Percentiles rank a stretch among this genome's conserved stretches.
Evolutionary conservation across 2,113 vertebrate genomes (phyloP).

Genomic region (Chunga burmeisteri): DNA sequence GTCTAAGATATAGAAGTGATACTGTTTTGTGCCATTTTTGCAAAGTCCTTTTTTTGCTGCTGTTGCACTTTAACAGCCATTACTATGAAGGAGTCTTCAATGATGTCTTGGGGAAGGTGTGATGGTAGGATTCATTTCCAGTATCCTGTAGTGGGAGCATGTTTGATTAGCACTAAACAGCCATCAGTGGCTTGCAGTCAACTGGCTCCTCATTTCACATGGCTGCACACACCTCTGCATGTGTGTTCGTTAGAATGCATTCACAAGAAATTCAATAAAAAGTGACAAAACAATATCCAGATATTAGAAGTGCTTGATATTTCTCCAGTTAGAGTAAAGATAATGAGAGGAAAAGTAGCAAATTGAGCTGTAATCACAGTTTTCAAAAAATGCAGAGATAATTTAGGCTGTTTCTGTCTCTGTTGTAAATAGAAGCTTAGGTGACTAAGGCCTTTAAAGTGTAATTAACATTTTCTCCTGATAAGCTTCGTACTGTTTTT

Average conservation of each 20-base stretch:
- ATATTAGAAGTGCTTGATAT: background rate
- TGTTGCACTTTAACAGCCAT: background rate
- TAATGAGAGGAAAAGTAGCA: background rate
- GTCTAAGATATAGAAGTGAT: background rate
- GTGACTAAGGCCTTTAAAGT: background rate
- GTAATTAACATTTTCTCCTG: conserved; percentile 37
- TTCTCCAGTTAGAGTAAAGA: background rate
- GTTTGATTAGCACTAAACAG: background rate
- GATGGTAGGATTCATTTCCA: background rate
- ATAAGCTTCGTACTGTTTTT: background rate
- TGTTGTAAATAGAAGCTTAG: background rate
- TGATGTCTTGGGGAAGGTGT: background rate
- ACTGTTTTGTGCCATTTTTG: background rate
- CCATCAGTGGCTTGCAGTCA: background rate
- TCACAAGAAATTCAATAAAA: background rate
- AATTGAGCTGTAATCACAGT: background rate
- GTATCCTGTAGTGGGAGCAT: background rate
- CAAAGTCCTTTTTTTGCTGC: background rate
- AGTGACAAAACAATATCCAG: background rate
- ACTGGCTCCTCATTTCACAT: background rate
- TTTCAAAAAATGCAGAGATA: background rate
- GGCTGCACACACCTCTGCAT: background rate
- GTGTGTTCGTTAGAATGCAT: background rate
- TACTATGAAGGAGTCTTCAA: background rate
- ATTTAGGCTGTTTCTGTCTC: background rate